phyloP scores from a whole-genome alignment of 2,113 vertebrate genomes.

The Otolemur garnettii region DNA sequence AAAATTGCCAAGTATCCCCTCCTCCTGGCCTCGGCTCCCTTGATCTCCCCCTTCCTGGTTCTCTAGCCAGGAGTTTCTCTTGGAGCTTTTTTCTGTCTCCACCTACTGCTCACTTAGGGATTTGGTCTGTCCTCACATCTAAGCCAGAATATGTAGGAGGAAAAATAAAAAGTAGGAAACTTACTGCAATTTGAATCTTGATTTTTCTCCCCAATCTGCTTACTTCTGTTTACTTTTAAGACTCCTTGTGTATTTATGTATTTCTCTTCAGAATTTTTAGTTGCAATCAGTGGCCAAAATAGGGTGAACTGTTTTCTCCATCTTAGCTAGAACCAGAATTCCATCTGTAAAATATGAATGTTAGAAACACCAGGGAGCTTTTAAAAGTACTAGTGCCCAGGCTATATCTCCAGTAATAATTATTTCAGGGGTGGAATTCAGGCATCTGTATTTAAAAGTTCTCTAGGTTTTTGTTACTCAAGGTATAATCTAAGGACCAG shows the following conservation, averaged over 20 bases:
- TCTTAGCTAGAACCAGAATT: background rate
- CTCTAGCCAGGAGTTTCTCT: constrained; percentile 26
- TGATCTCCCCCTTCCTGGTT: constrained; percentile 36
- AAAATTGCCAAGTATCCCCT: background rate
- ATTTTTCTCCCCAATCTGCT: background rate
- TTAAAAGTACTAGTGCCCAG: background rate
- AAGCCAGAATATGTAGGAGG: background rate
- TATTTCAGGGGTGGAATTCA: background rate
- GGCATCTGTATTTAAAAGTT: constrained; percentile 23
- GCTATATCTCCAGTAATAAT: background rate
- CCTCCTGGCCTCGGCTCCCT: too few species aligned
- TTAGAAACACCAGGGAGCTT: constrained; percentile 11
- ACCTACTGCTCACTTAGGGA: background rate
- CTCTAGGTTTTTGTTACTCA: background rate
- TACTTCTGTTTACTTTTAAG: background rate
- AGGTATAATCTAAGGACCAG: background rate
- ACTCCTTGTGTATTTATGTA: background rate
- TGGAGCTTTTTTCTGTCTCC: background rate
- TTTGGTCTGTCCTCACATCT: background rate
- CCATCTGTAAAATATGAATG: background rate
- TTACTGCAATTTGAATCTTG: constrained; percentile 13
- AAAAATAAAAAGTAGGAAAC: constrained; percentile 1
- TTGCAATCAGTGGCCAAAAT: background rate
- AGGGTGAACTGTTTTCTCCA: background rate
- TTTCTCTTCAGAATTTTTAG: constrained; percentile 31